phyloP scores from a whole-genome alignment of 1,140 invertebrate species.

The Apis florea region DNA sequence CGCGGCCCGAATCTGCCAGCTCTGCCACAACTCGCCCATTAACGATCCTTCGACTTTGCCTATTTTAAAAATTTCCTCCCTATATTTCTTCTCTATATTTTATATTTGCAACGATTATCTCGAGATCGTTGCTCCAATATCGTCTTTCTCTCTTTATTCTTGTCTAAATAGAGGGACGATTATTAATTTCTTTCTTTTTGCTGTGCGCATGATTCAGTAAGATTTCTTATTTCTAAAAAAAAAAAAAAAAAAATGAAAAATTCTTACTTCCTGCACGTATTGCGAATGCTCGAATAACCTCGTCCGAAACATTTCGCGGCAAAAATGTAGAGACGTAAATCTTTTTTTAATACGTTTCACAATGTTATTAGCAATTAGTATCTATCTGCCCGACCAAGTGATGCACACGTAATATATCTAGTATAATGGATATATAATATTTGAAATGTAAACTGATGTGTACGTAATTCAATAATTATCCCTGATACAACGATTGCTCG shows the following conservation, averaged over 20 bases:
- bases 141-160: too few species aligned
- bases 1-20: slow-evolving; percentile 47
- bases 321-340: background rate
- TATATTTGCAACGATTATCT: too few species aligned
- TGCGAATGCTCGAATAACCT: accelerated
- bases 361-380: background rate
- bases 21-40: slow-evolving; percentile 22
- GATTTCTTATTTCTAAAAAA: too few species aligned
- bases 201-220: too few species aligned
- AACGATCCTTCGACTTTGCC: slow-evolving; percentile 41
- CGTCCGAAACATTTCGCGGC: background rate
- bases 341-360: background rate
- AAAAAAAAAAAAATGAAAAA: too few species aligned
- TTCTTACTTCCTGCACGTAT: too few species aligned
- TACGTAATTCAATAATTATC: background rate
- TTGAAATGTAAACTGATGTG: background rate
- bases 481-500: background rate
- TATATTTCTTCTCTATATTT: background rate
- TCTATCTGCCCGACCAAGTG: background rate
- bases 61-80: slow-evolving; percentile 9
- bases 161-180: too few species aligned
- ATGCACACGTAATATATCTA: background rate
- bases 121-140: too few species aligned
- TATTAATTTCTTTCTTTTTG: too few species aligned
- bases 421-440: background rate